phyloP scores from a whole-genome alignment of 2,888 invertebrate species.

The Psococerastis gibbosa region DNA sequence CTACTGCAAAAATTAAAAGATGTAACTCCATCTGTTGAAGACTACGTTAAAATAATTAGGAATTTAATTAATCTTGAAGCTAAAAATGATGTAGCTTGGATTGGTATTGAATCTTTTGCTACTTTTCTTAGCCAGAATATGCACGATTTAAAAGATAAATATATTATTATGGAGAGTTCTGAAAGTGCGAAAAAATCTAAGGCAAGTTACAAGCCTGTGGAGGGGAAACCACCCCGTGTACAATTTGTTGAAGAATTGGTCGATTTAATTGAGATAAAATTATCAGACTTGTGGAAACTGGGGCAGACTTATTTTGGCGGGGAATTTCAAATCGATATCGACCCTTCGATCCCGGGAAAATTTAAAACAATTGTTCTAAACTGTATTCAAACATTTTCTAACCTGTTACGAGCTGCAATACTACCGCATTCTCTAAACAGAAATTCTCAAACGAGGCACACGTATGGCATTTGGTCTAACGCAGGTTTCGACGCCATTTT shows the following conservation, averaged over 20 bases:
- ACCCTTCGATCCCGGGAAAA: slow-evolving; percentile 48
- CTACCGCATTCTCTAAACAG: slow-evolving; percentile 41
- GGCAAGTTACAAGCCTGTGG: slow-evolving; percentile 16
- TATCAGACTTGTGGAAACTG: slow-evolving; percentile 89
- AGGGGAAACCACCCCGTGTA: slow-evolving; percentile 32
- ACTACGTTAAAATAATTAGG: slow-evolving; percentile 85
- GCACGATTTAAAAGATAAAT: slow-evolving; percentile 41
- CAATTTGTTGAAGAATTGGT: slow-evolving; percentile 64
- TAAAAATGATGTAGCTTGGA: slow-evolving; percentile 88
- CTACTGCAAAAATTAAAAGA: slow-evolving; percentile 67
- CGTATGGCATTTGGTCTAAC: slow-evolving; percentile 9
- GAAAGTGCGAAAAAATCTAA: slow-evolving; percentile 24
- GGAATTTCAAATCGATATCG: slow-evolving; percentile 56
- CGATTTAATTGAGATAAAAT: slow-evolving; percentile 48
- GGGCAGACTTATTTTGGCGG: slow-evolving; percentile 88
- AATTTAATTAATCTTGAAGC: slow-evolving; percentile 56
- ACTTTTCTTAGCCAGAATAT: slow-evolving; percentile 54
- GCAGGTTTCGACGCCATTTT: slow-evolving; percentile 28
- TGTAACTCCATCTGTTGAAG: slow-evolving; percentile 81
- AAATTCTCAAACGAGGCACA: slow-evolving; percentile 21
- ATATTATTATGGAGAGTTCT: slow-evolving; percentile 28
- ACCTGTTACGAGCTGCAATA: slow-evolving; percentile 51
- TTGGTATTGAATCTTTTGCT: slow-evolving; percentile 69
- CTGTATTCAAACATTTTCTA: slow-evolving; percentile 53
- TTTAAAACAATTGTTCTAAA: slow-evolving; percentile 72